These are phyloP conservation scores for Ellobius talpinus DNA, from an alignment of 2,113 vertebrate genomes.

Conservation along the genomic window DNA sequence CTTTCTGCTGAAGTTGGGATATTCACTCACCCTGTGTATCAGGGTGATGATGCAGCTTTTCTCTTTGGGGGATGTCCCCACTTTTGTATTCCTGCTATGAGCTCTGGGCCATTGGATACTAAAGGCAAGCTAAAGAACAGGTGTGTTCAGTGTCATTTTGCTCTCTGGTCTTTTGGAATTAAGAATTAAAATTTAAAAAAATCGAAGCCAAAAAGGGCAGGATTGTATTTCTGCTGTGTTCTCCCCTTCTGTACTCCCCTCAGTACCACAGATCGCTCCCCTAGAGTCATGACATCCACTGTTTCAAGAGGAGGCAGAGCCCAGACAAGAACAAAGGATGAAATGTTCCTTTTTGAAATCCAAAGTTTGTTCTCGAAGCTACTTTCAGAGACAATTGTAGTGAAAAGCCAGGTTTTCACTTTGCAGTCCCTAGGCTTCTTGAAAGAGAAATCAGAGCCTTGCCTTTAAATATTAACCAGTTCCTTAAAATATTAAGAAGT, in stretches of 20 bases:
- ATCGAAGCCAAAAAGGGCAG: not conserved
- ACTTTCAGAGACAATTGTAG: constrained; percentile 67
- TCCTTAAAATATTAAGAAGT: constrained; percentile 73
- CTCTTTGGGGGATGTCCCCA: not conserved
- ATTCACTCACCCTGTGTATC: constrained; percentile 42
- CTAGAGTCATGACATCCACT: constrained; percentile 32
- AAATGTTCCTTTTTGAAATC: constrained; percentile 66
- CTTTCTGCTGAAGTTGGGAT: constrained; percentile 62
- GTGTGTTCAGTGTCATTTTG: constrained; percentile 13
- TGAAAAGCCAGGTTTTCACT: constrained; percentile 51
- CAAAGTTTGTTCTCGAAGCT: constrained; percentile 66
- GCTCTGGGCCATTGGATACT: not conserved
- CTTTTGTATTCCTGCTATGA: constrained; percentile 37
- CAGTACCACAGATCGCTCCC: not conserved
- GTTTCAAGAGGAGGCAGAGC: constrained; percentile 60
- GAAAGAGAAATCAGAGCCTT: constrained; percentile 66
- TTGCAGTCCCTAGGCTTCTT: constrained; percentile 48
- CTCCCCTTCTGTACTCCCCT: constrained; percentile 21
- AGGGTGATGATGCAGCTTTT: not conserved
- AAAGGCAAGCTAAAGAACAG: constrained; percentile 50
- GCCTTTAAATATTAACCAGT: constrained; percentile 77
- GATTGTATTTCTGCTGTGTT: not conserved
- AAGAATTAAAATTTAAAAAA: not conserved
- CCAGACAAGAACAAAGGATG: constrained; percentile 63
- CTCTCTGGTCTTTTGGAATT: constrained; percentile 1